Evolutionary conservation across 2,888 invertebrate genomes (phyloP).

Genomic region (Philonicus albiceps): DNA sequence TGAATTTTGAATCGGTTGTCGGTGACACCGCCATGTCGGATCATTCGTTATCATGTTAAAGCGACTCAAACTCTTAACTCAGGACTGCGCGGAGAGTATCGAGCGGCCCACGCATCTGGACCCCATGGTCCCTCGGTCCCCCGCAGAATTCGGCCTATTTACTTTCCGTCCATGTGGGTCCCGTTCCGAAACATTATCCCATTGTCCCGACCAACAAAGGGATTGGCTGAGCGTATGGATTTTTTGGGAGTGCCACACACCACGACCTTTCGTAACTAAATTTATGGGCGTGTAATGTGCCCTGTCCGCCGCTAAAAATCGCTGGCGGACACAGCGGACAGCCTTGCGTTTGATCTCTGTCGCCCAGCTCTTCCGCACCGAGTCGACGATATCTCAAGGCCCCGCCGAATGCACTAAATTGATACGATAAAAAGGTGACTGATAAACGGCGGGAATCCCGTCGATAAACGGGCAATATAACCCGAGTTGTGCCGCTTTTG

Average conservation of each 20-base stretch:
- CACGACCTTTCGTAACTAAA: conserved; percentile 5
- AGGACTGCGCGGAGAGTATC: background rate
- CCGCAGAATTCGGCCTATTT: background rate
- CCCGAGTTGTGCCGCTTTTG: background rate
- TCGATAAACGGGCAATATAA: background rate
- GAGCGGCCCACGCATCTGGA: background rate
- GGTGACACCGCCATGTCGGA: background rate
- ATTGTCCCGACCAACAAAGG: background rate
- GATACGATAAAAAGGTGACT: background rate
- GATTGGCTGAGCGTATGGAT: background rate
- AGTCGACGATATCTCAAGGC: background rate
- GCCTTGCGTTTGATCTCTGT: background rate
- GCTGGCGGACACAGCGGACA: background rate
- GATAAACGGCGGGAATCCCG: background rate
- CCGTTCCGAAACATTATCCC: background rate
- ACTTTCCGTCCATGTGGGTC: background rate
- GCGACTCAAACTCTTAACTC: background rate
- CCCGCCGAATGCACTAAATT: background rate
- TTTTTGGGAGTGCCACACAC: conserved; percentile 12
- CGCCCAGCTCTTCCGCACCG: background rate
- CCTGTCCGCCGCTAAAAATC: background rate
- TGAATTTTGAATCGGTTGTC: background rate
- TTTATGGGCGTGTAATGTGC: conserved; percentile 15
- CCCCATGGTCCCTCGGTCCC: background rate
- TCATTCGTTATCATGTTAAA: background rate